Evolutionary conservation across 2,888 invertebrate genomes (phyloP).

Genomic region (Drosophila prostipennis): DNA sequence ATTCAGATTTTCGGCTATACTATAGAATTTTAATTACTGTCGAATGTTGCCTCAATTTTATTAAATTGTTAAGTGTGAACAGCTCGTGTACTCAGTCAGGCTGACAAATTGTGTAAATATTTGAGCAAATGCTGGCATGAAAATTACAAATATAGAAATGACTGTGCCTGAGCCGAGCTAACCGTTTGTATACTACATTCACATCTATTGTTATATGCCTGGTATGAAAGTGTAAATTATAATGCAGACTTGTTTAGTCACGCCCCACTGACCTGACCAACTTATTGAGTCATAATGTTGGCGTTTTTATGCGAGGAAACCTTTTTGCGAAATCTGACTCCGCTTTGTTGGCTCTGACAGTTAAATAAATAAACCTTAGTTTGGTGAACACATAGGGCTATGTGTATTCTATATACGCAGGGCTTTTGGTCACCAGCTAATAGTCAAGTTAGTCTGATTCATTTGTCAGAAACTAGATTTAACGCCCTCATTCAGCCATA

Average conservation of each 20-base stretch:
- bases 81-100: not conserved
- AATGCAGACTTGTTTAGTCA: slow-evolving; percentile 46
- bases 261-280: slow-evolving; percentile 23
- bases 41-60: slow-evolving; percentile 12
- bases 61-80: slow-evolving; percentile 25
- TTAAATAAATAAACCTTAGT: slow-evolving; percentile 28
- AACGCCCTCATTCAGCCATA: not conserved
- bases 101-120: slow-evolving; percentile 59
- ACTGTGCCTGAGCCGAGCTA: slow-evolving; percentile 12
- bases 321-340: slow-evolving; percentile 49
- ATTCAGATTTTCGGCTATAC: slow-evolving; percentile 15
- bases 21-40: slow-evolving; percentile 23
- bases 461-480: not conserved
- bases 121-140: slow-evolving; percentile 44
- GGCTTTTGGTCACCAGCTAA: not conserved
- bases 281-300: slow-evolving; percentile 51
- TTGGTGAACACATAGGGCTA: slow-evolving; percentile 2
- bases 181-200: slow-evolving; percentile 7
- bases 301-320: slow-evolving; percentile 6
- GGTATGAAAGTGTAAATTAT: slow-evolving; percentile 24
- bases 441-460: not conserved
- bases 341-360: slow-evolving; percentile 31
- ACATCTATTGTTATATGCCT: slow-evolving; percentile 17
- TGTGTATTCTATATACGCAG: not conserved
- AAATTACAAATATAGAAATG: slow-evolving; percentile 46